Evolutionary conservation across 2,797 vertebrate genomes (phyloP), one percentile per base, ranked within the genome.

Genomic region (Moxostoma hubbsi): DNA sequence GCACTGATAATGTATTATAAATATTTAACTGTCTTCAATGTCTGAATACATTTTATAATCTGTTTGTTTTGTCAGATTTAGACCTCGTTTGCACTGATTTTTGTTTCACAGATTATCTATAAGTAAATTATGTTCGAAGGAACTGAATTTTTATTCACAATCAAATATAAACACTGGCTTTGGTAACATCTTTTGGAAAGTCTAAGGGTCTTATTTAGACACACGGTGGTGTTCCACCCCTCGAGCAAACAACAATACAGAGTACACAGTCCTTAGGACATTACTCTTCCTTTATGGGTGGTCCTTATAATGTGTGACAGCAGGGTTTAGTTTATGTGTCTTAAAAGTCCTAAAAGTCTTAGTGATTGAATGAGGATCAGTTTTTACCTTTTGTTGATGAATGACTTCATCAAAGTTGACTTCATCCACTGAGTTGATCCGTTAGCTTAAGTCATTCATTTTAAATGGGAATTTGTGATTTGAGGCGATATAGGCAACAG

Each of bases 171-270:
- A 36, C 36, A 36, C 36, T 63, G 57, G 46, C 12, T 63, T 53
- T 36, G 45, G 47, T 18, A 18, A 70, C 15, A 77, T 79, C 81
- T 66, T 62, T 83, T 54, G 86, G 77, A 55, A 81, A 78, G 74
- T 75, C 24, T 36, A 75, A 55, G 70, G 36, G 45, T 77, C 85
- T 83, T 24, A 5, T 36, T 85, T 47, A 45, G 61, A 72, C 80
- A 71, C 68, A 67, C 59, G 74, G 55, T 67, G 87, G 55, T 67
- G 87, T 68, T 85, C 72, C 71, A 76, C 77, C 84, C 81, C 76
- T 79, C 79, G 68, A 53, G 50, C 61, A 76, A 75, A 69, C 64
- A 66, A 87, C 84, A 87, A 87, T 84, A 24, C 75, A 15, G 15
- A 1, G 66, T n/a, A 43, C 58, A 49, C 53, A 2, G 62, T 69